These are phyloP conservation scores for Gephyroberyx darwinii DNA, from an alignment of 2,797 vertebrate species.

Conservation along the genomic window DNA sequence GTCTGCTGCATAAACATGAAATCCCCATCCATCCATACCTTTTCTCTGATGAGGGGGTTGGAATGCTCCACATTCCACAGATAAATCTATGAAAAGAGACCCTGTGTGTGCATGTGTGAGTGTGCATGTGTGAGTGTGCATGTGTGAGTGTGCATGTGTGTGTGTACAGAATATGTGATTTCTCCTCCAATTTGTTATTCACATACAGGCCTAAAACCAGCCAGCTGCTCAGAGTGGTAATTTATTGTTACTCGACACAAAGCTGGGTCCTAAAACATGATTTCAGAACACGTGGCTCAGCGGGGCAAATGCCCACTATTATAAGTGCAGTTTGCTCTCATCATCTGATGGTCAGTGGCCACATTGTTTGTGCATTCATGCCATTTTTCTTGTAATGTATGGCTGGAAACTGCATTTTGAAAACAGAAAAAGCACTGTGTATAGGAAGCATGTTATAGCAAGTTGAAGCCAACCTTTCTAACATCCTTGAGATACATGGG, in stretches of 20 bases:
- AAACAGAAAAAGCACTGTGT: neutral
- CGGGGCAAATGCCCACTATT: constrained; percentile 34
- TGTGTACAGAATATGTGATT: neutral
- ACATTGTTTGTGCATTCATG: constrained; percentile 16
- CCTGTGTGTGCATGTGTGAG: constrained; percentile 31
- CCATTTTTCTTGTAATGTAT: constrained; percentile 7
- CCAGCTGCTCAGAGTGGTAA: constrained; percentile 2
- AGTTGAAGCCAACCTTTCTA: neutral
- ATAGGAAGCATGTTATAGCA: neutral
- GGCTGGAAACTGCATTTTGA: constrained; percentile 20
- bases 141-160: neutral
- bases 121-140: neutral
- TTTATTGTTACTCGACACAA: constrained; percentile 7
- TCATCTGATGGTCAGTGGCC: constrained; percentile 44
- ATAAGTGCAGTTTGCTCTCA: constrained; percentile 46
- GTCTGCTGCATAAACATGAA: constrained; percentile 28
- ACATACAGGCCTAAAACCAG: neutral
- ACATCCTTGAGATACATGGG: neutral
- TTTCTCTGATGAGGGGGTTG: constrained; percentile 20
- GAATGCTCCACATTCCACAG: constrained; percentile 35
- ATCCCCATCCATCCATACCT: constrained; percentile 7
- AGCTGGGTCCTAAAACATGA: constrained; percentile 10
- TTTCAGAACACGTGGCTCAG: constrained; percentile 5
- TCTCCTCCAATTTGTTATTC: neutral
- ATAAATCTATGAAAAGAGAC: constrained; percentile 37